Percentiles rank a stretch among this genome's conserved stretches.
These are phyloP conservation scores for Australoheros scitulus DNA, from an alignment of 2,113 vertebrate genomes.

Conservation along the genomic window DNA sequence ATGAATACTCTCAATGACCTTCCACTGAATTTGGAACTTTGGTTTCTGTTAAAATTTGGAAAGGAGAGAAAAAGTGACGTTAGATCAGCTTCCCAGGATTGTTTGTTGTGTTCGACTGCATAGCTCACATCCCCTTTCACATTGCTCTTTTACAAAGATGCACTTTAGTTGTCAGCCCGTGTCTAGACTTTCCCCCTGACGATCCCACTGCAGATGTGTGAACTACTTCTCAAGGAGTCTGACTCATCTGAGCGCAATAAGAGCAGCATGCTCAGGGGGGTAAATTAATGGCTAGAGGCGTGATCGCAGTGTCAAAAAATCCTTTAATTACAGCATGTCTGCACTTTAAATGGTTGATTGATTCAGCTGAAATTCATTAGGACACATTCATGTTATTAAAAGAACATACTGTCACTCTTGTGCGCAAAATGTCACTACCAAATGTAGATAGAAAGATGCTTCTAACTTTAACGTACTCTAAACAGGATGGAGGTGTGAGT, in stretches of 20 bases:
- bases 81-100: neutral
- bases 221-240: slow-evolving; percentile 44
- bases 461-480: slow-evolving; percentile 23
- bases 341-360: slow-evolving; percentile 37
- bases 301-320: slow-evolving; percentile 45
- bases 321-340: slow-evolving; percentile 26
- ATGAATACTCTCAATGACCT: slow-evolving; percentile 91
- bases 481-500: slow-evolving; percentile 26
- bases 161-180: slow-evolving; percentile 27
- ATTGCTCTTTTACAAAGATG: neutral
- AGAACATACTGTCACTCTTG: slow-evolving; percentile 1
- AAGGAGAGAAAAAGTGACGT: slow-evolving; percentile 5
- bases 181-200: slow-evolving; percentile 49
- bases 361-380: slow-evolving; percentile 60
- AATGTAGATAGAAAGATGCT: slow-evolving; percentile 6
- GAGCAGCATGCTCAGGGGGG: slow-evolving; percentile 16
- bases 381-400: slow-evolving; percentile 52
- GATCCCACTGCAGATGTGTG: slow-evolving; percentile 33
- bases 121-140: neutral
- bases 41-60: slow-evolving; percentile 84
- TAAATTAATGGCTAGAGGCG: slow-evolving; percentile 28
- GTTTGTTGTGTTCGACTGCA: neutral
- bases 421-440: neutral
- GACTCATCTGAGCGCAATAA: slow-evolving; percentile 57
- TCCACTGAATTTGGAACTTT: slow-evolving; percentile 95